Evolutionary conservation across 2,888 invertebrate species (phyloP), one percentile per base, ranked within the genome.

Genomic region (Myathropa florea): DNA sequence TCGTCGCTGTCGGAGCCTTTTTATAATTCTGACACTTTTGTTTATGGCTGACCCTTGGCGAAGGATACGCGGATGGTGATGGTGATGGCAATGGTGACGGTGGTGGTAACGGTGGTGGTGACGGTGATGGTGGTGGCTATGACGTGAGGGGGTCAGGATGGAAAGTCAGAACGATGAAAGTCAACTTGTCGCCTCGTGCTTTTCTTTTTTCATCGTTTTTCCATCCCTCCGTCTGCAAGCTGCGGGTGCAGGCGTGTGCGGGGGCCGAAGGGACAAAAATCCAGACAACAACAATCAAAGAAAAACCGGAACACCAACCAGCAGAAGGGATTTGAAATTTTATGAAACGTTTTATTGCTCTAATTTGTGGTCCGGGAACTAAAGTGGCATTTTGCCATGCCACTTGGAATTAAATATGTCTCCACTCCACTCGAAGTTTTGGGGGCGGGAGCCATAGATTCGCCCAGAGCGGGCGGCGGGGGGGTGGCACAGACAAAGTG

Each of bases 271-370:
- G 55, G 55, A 59, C 39, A 21, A 46, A 60, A 64, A 80, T 65
- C 71, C 68, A 78, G 82, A 70, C 68, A 88, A 76, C 83, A 81
- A 88, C 73, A 77, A 80, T 63, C 76, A 78, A 75, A 28, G 65
- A 71, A 77, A 87, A 77, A 46, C 71, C 81, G 70, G 83, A 79
- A 83, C 84, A 84, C 88, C 72, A 83, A 84, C 88, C 76, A 85
- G 70, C 79, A 86, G 72, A 88, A 84, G 83, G 87, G 83, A 88
- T 89, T 88, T 88, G 89, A 88, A 89, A 90, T 91, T 92, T 91
- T 91, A 91, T 92, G 91, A 90, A 92, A 92, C 92, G 91, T 91
- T 92, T 92, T 92, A 92, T 92, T 92, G 91, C 89, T 91, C 92
- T 91, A 92, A 92, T 92, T 92, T 92, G 91, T 91, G 90, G 90